phyloP scores from a whole-genome alignment of 2,888 invertebrate genomes.

The Nineta flava region DNA sequence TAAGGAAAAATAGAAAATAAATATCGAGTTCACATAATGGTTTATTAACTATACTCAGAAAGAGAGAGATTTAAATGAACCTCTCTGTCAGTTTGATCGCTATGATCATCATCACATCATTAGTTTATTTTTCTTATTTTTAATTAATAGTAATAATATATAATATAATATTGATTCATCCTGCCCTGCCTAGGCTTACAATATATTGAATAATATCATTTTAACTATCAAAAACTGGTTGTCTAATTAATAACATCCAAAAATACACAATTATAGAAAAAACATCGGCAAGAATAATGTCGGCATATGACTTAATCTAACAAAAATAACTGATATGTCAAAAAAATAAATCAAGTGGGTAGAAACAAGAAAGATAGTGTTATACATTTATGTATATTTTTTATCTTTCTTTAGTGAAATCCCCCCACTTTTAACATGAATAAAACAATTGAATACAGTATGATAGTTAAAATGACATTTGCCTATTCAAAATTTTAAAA shows the following conservation, averaged over 20 bases:
- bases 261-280: not conserved
- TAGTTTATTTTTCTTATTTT: slow-evolving; percentile 32
- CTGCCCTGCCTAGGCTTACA: slow-evolving; percentile 8
- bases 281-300: slow-evolving; percentile 1
- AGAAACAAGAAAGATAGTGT: not conserved
- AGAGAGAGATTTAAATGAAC: slow-evolving; percentile 25
- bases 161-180: slow-evolving; percentile 16
- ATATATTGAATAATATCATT: not conserved
- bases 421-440: no score
- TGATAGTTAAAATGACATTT: not conserved
- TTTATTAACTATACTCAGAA: slow-evolving; percentile 62
- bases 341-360: no score
- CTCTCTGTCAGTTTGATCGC: slow-evolving; percentile 38
- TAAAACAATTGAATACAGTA: not conserved
- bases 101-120: slow-evolving; percentile 57
- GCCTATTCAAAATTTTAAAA: not conserved
- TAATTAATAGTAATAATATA: slow-evolving; percentile 31
- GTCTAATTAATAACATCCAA: no score
- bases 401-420: no score
- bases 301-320: not conserved
- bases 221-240: not conserved
- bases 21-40: slow-evolving; percentile 43
- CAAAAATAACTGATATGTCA: not conserved
- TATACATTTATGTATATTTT: no score
- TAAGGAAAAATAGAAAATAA: slow-evolving; percentile 12